Evolutionary conservation across 2,797 vertebrate species (phyloP), one percentile per base, ranked within the genome.

Genomic region (Rhinella marina): DNA sequence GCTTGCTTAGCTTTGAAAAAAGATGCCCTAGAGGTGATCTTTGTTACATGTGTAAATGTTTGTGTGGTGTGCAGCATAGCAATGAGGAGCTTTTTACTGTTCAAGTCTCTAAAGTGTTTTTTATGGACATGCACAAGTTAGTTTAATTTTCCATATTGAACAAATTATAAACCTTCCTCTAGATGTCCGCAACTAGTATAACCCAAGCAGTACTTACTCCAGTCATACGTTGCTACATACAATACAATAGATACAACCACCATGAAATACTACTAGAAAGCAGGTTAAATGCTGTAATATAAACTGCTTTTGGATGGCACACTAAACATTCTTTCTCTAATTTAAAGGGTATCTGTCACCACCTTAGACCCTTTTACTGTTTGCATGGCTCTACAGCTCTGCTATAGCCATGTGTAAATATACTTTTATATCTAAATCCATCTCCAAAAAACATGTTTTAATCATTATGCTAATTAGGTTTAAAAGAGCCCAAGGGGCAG

Each of bases 271-370:
- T 23, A 8, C 5, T 61, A 23, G 23, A 23, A 62, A 6, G 17
- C 57, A 59, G 17, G 17, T 12, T 14, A 56, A 56, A 13, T 12
- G 12, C 14, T 56, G 54, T 41, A 41, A 6, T 41, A 41, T 54
- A 77, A 25, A 32, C 32, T 48, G 29, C 21, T 13, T 81, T 41
- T 81, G 16, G 8, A 64, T 32, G 3, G 29, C n/a, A n/a, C 59
- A 81, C 80, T 81, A 64, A 81, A 66, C 32, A 25, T 64, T 12
- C 32, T 81, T 80, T 59, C 78, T 48, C 21, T 81, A 29, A 81
- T 62, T 62, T 62, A 81, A 64, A 64, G 29, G 61, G 52, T n/a
- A 66, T 81, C 32, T 41, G 32, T 41, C 32, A 41, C 32, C 32
- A 41, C 32, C 32, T 41, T 41, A 41, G 32, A 41, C 32, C 32